Base-by-base conservation (phyloP, 1,140 invertebrate species). In the Pseudomyrmex pallidus region DNA sequence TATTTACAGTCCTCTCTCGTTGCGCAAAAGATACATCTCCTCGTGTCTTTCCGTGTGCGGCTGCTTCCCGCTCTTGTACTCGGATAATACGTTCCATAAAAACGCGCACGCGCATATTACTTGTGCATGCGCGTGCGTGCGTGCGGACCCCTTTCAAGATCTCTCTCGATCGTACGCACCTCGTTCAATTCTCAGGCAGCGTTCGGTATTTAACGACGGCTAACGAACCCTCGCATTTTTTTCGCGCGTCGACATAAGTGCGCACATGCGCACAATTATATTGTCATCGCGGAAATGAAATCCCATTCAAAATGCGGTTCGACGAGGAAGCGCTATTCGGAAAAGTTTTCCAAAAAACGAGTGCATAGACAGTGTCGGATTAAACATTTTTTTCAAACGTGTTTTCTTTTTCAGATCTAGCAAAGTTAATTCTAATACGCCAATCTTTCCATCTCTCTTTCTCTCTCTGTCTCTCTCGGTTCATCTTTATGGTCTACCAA, bases 71-170 rank as follows among this genome's bases (percentile, higher is more conserved):
- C 86, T 80, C 86, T 54, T 87, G 70, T 87, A 84, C 86, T 61
- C 82, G 74, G 85, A 82, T 87, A 87, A 87, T 87, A 74, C 68
- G 86, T 84, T 87, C 68, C 82, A 66, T 74, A 84, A 87, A 84
- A 87, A 87, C 74, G 82, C 77, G 85, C 73, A 50, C 67, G 78
- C 74, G 62, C 17, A 77, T 84, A 62, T 74, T 82, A 74, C 25
- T 17, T 3, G 25, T 56, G 17, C 78, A 1, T 67, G 59, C 82
- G 68, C 20, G 20, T 52, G 44, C 78, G 15, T 82, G 64, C 74
- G 20, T 72, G 44, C 52, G 44, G 46, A 72, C 20, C 17, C 10
- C 50, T 63, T 70, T 83, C 73, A 52, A 76, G 56, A 82, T 83
- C 63, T 57, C 70, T 57, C 54, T 35, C 48, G 84, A 83, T 83